Evolutionary conservation across 2,888 invertebrate species (phyloP).

Genomic region (Ptychoptera contaminata): DNA sequence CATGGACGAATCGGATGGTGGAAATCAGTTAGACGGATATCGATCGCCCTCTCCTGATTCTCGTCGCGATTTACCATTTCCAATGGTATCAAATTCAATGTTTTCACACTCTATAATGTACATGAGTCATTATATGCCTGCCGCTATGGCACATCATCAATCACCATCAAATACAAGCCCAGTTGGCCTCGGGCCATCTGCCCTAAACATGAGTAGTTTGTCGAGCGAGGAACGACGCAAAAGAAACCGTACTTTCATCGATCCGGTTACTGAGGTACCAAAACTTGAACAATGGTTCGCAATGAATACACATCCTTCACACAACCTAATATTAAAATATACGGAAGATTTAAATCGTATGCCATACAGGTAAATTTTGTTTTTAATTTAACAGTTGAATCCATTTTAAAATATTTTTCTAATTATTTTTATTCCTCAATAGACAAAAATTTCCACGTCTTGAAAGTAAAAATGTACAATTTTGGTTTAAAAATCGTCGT

Average conservation of each 20-base stretch:
- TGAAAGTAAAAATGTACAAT: constrained; percentile 97
- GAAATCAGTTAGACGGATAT: constrained; percentile 26
- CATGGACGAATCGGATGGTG: constrained; percentile 29
- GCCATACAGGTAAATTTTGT: constrained; percentile 50
- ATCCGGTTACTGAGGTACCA: constrained; percentile 95
- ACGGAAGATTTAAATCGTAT: constrained; percentile 94
- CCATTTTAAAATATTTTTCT: not conserved
- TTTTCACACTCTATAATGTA: constrained; percentile 83
- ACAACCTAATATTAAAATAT: constrained; percentile 92
- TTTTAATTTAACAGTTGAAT: not conserved
- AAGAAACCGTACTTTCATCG: constrained; percentile 95
- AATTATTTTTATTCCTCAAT: too few relatives aligned
- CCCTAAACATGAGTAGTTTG: constrained; percentile 45
- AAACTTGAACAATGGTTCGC: constrained; percentile 91
- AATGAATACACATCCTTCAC: constrained; percentile 96
- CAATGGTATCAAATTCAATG: constrained; percentile 75
- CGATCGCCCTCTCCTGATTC: constrained; percentile 28
- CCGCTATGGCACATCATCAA: constrained; percentile 27
- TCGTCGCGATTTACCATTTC: constrained; percentile 53
- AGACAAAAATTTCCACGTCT: constrained; percentile 96
- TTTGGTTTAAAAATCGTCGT: constrained; percentile 98
- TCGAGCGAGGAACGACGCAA: constrained; percentile 79
- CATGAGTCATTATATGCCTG: constrained; percentile 75
- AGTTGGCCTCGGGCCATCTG: constrained; percentile 36
- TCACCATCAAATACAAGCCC: constrained; percentile 15